These are phyloP conservation scores for Serripes groenlandicus DNA, from an alignment of 2,888 invertebrate species.

Conservation along the genomic window DNA sequence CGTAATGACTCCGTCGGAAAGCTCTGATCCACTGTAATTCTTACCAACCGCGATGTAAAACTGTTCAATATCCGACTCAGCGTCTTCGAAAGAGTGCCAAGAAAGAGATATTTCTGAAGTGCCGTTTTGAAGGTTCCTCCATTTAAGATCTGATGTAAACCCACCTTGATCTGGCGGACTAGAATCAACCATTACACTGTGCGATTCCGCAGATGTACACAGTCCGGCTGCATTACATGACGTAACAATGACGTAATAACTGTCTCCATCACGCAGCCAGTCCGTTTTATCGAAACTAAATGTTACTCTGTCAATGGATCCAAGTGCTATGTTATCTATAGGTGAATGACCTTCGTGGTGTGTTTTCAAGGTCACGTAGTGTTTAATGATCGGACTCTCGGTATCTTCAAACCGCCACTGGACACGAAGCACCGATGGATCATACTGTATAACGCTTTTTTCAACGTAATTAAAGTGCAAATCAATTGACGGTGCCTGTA, in stretches of 20 bases:
- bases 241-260: slow-evolving; percentile 52
- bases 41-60: slow-evolving; percentile 57
- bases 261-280: slow-evolving; percentile 57
- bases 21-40: slow-evolving; percentile 54
- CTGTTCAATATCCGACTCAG: slow-evolving; percentile 56
- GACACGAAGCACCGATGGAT: slow-evolving; percentile 50
- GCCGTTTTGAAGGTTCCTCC: slow-evolving; percentile 25
- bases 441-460: slow-evolving; percentile 37
- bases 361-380: slow-evolving; percentile 47
- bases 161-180: slow-evolving; percentile 70
- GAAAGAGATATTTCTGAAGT: slow-evolving; percentile 31
- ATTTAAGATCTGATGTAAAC: slow-evolving; percentile 54
- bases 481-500: slow-evolving; percentile 25
- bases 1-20: slow-evolving; percentile 37
- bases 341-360: slow-evolving; percentile 57
- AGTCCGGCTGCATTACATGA: slow-evolving; percentile 67
- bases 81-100: slow-evolving; percentile 70
- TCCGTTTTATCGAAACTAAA: slow-evolving; percentile 40
- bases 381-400: slow-evolving; percentile 54
- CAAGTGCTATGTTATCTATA: slow-evolving; percentile 46
- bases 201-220: slow-evolving; percentile 59
- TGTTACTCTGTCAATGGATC: slow-evolving; percentile 34
- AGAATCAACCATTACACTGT: slow-evolving; percentile 65
- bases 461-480: neutral
- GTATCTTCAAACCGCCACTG: slow-evolving; percentile 55